Conservation (phyloP, 2,797 vertebrate species). For the Botia kubotai region DNA sequence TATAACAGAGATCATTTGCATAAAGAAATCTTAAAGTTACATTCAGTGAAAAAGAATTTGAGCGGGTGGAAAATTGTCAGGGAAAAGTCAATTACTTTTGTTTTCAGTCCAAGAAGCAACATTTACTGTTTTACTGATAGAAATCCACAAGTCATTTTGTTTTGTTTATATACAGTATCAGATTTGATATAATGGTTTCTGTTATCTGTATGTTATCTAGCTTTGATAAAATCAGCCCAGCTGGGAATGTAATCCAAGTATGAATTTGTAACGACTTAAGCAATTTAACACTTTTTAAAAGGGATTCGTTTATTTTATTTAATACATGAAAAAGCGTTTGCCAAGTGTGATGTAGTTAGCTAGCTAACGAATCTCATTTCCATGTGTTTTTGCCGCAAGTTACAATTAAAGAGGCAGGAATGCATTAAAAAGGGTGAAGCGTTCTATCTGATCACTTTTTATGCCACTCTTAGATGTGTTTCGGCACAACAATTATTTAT, state of each 20-base stretch:
- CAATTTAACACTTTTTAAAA: conserved; percentile 19
- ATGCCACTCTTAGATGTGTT: neutral
- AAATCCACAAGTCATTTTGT: neutral
- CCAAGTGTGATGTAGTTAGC: conserved; percentile 15
- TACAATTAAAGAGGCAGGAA: conserved; percentile 2
- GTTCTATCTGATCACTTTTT: neutral
- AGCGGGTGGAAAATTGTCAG: neutral
- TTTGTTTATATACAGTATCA: neutral
- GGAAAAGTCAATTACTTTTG: neutral
- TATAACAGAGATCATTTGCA: neutral
- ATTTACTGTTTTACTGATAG: neutral
- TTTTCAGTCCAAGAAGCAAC: neutral
- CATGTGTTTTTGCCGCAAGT: conserved; percentile 11
- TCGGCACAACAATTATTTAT: neutral
- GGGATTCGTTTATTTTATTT: neutral
- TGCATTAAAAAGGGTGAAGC: conserved; percentile 17
- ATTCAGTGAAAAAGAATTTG: no score
- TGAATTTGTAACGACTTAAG: neutral
- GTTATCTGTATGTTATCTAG: neutral
- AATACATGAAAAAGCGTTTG: conserved; percentile 11
- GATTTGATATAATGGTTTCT: neutral
- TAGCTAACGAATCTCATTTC: neutral
- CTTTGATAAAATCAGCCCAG: neutral
- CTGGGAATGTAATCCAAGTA: neutral
- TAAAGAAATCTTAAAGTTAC: neutral